Percentiles rank a stretch among this genome's conserved stretches.
Evolutionary conservation across 2,113 vertebrate genomes (phyloP).

Genomic region (Caranx melampygus): DNA sequence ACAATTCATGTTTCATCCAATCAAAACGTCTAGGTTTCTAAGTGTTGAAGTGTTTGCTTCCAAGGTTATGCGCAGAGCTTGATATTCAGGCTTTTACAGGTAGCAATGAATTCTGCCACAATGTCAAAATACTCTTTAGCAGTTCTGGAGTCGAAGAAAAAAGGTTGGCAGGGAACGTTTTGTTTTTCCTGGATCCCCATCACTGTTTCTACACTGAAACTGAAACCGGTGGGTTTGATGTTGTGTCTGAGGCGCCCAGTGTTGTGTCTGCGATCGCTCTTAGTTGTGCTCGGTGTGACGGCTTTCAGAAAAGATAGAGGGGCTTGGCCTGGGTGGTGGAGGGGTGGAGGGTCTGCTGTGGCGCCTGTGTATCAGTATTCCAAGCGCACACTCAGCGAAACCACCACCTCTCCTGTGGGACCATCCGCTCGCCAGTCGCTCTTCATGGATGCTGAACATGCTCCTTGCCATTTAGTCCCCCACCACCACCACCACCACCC

Average conservation of each 20-base stretch:
- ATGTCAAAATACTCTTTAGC: not conserved
- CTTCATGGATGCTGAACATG: slow-evolving; percentile 79
- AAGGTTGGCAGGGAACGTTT: not conserved
- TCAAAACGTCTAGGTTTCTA: not conserved
- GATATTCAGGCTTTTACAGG: not conserved
- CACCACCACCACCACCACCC: not conserved
- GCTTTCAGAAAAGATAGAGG: slow-evolving; percentile 12
- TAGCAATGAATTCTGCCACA: not conserved
- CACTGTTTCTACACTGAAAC: not conserved
- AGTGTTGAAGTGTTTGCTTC: not conserved
- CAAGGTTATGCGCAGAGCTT: not conserved
- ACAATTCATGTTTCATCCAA: too few relatives aligned
- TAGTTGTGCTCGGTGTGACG: slow-evolving; percentile 1
- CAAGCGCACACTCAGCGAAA: slow-evolving; percentile 76
- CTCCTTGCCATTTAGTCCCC: slow-evolving; percentile 69
- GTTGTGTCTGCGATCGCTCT: slow-evolving; percentile 64
- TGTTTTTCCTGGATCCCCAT: not conserved
- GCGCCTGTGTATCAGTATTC: slow-evolving; percentile 78
- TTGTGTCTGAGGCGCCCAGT: slow-evolving; percentile 42
- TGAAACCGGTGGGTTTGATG: slow-evolving; percentile 16
- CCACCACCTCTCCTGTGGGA: slow-evolving; percentile 72
- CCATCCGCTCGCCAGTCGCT: slow-evolving; percentile 57
- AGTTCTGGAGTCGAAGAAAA: not conserved
- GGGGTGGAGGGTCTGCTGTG: slow-evolving; percentile 43
- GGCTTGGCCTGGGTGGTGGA: slow-evolving; percentile 3